A percentile compares a stretch with the other conserved stretches of the same genome.
phyloP scores from a whole-genome alignment of 2,797 vertebrate genomes.

The Ammospiza maritima region DNA sequence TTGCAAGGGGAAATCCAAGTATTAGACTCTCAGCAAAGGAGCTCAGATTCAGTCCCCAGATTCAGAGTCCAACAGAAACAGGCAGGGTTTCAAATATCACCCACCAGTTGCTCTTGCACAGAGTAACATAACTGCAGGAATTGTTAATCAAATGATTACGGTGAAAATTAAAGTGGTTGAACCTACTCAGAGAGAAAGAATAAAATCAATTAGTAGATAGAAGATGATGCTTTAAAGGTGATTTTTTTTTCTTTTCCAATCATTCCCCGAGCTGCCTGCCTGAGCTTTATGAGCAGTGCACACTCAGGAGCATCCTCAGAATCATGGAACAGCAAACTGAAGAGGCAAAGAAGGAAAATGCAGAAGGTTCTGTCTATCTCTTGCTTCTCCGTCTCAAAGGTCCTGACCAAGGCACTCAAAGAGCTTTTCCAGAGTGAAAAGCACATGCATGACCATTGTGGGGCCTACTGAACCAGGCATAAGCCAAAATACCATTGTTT shows the following conservation, averaged over 20 bases:
- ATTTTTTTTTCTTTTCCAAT: background rate
- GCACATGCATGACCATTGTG: accelerated
- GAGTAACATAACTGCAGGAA: background rate
- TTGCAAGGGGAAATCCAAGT: background rate
- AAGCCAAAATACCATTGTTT: background rate
- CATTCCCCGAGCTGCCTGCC: background rate
- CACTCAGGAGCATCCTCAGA: background rate
- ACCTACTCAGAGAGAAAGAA: background rate
- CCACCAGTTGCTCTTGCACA: background rate
- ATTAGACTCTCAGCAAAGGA: background rate
- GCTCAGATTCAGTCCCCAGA: background rate
- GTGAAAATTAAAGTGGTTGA: background rate
- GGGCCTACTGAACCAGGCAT: background rate
- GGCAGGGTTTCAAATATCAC: background rate
- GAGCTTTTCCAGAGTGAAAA: background rate
- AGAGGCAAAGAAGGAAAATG: background rate
- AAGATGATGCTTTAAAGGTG: background rate
- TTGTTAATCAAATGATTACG: background rate
- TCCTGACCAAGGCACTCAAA: background rate
- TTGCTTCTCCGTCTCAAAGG: background rate
- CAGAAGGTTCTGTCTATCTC: background rate
- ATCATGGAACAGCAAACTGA: background rate
- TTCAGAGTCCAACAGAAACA: background rate
- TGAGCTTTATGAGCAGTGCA: background rate
- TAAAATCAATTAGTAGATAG: background rate